Evolutionary conservation across 2,113 vertebrate genomes (phyloP).

Genomic region (Todiramphus chloris): DNA sequence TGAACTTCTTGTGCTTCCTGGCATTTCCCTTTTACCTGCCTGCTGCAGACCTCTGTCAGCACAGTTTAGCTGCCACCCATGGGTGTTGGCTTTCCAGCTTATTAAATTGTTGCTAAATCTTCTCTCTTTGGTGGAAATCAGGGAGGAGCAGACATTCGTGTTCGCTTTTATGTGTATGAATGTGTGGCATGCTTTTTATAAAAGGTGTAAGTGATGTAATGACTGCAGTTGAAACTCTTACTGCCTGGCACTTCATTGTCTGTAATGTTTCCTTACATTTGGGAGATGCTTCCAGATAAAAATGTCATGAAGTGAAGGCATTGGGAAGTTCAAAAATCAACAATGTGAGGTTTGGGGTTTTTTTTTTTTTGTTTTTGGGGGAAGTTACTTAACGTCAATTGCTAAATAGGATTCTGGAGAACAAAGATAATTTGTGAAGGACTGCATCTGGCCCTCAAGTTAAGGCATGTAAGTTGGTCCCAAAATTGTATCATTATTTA

Average conservation of each 20-base stretch:
- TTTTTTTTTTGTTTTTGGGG: rapidly evolving
- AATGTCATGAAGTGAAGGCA: background rate
- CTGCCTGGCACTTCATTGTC: background rate
- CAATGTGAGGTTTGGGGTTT: rapidly evolving
- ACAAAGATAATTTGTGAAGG: background rate
- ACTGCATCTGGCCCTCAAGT: background rate
- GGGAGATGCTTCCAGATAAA: background rate
- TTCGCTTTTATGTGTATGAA: background rate
- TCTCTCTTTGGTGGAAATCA: background rate
- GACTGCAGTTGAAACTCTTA: background rate
- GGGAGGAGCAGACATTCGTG: background rate
- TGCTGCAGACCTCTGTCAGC: background rate
- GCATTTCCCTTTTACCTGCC: background rate
- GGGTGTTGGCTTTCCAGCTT: background rate
- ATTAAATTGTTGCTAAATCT: background rate
- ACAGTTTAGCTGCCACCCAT: background rate
- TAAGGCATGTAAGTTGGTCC: background rate
- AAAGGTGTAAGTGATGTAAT: background rate
- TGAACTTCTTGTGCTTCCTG: background rate
- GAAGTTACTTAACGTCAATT: background rate
- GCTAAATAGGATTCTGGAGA: background rate
- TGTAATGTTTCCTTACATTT: background rate
- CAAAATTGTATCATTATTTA: background rate
- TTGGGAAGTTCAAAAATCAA: background rate
- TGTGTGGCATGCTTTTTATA: background rate